Evolutionary conservation across 2,888 invertebrate genomes (phyloP), one percentile per base, ranked within the genome.

Genomic region (Ichneumoninae sp.): DNA sequence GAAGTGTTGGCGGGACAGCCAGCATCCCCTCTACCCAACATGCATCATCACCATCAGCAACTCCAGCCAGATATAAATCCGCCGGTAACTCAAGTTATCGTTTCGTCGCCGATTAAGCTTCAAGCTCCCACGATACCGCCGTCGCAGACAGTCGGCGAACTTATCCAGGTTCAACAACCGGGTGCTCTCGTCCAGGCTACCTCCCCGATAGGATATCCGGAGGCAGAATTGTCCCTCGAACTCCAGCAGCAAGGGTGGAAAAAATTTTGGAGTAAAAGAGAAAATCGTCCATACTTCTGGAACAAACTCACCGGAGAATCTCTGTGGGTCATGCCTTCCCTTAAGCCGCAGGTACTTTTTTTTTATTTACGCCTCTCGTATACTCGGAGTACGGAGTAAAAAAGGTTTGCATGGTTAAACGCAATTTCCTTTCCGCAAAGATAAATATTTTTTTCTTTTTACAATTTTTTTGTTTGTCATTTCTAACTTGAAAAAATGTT

Each of bases 271-370:
- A 99, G 98, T 26, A 98, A 98, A 92, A 95, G 99, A 77, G 99
- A 99, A 94, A 98, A 97, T 92, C 95, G 99, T 40, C 98, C 98
- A 1, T 99, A 99, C 93, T 99, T 97, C 94, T 99, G 98, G 97
- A 99, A 99, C 93, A 98, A 98, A 94, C 94, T 97, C 33, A 98
- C 98, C 0, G 98, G 98, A 76, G 98, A 99, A 94, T 98, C 98
- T n/a, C 95, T 98, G 89, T 99, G 99, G 99, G 99, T 99, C 93
- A 96, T 98, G 95, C 98, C 98, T 16, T 95, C 96, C n/a, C 94
- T 96, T 10, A 96, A 96, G 91, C 95, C 96, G 83, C 97, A 97
- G 89, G 94, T 40, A 3, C 50, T 19, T 54, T 54, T 33, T 52
- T 16, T 66, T 22, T 6, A 33, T 33, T 33, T 10, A 3, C 40